Evolutionary conservation across 2,888 invertebrate genomes (phyloP).

Genomic region (Carabus problematicus): DNA sequence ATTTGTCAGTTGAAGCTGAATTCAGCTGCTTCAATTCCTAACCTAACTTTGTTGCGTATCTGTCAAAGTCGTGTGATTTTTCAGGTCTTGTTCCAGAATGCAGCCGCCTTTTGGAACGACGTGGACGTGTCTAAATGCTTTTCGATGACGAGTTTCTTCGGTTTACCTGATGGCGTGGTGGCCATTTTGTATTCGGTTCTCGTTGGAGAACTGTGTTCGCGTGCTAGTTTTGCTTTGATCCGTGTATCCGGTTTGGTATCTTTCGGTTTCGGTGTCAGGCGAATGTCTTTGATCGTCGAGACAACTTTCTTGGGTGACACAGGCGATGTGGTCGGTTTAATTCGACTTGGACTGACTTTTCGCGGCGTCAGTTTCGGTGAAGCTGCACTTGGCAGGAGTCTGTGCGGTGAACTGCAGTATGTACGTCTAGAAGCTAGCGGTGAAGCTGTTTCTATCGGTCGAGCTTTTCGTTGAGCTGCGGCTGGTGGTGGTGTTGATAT

Average conservation of each 20-base stretch:
- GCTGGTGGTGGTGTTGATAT: slow-evolving; percentile 19
- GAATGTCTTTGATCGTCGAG: slow-evolving; percentile 15
- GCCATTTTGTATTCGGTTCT: neutral
- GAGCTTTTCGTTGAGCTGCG: slow-evolving; percentile 31
- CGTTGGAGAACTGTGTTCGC: neutral
- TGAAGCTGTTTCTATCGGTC: slow-evolving; percentile 9
- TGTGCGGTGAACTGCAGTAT: slow-evolving; percentile 26
- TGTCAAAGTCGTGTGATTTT: neutral
- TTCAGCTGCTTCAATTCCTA: no score
- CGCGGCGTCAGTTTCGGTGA: neutral
- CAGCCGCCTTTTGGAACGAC: slow-evolving; percentile 56
- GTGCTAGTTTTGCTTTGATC: neutral
- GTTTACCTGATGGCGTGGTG: neutral
- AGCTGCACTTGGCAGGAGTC: slow-evolving; percentile 13
- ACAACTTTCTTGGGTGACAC: neutral
- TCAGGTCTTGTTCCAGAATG: slow-evolving; percentile 57
- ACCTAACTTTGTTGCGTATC: no score
- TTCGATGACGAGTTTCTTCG: slow-evolving; percentile 33
- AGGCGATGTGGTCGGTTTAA: slow-evolving; percentile 1
- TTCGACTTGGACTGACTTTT: slow-evolving; percentile 9
- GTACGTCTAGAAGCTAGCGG: slow-evolving; percentile 19
- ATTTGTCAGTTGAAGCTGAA: no score
- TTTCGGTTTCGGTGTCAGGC: neutral
- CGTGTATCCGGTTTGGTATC: neutral
- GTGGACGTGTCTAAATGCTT: slow-evolving; percentile 39